Percentiles rank a stretch among this genome's conserved stretches.
phyloP scores from a whole-genome alignment of 2,797 vertebrate species.

The Lacerta agilis region DNA sequence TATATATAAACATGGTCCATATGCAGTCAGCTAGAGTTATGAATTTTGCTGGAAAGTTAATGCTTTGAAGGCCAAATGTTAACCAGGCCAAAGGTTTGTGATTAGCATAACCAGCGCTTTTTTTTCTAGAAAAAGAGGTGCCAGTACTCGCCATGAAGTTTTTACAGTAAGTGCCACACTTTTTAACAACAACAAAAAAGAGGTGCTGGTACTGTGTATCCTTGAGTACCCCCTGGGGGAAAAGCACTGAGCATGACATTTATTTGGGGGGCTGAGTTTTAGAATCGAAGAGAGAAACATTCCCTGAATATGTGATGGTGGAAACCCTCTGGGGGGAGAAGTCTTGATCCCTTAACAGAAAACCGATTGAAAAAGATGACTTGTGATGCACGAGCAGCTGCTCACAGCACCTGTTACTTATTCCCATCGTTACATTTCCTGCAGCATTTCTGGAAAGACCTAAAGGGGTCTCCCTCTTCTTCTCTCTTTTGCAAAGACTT shows the following conservation, averaged over 20 bases:
- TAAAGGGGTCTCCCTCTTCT: constrained; percentile 25
- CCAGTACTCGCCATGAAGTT: too few species aligned
- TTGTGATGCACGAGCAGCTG: constrained; percentile 75
- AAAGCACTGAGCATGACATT: neutral
- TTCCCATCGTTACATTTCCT: constrained; percentile 64
- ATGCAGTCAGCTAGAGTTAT: neutral
- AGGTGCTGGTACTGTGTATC: too few species aligned
- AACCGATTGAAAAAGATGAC: constrained; percentile 64
- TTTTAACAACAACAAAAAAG: too few species aligned
- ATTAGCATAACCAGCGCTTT: constrained; percentile 11
- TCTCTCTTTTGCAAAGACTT: constrained; percentile 51
- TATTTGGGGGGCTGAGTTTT: neutral
- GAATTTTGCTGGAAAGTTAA: constrained; percentile 7
- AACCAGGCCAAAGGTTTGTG: constrained; percentile 49
- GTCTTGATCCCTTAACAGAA: constrained; percentile 68
- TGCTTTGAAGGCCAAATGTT: constrained; percentile 41
- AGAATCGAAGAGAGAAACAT: constrained; percentile 43
- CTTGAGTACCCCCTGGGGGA: too few species aligned
- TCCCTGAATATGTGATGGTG: constrained; percentile 56
- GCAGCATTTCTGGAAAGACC: constrained; percentile 66
- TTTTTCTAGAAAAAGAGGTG: too few species aligned
- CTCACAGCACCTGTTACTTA: constrained; percentile 75
- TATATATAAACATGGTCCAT: neutral
- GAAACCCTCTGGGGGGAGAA: constrained; percentile 32
- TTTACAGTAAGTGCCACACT: too few species aligned